Evolutionary conservation across 2,797 vertebrate species (phyloP).

Genomic region (Heteromormyrus szaboi): DNA sequence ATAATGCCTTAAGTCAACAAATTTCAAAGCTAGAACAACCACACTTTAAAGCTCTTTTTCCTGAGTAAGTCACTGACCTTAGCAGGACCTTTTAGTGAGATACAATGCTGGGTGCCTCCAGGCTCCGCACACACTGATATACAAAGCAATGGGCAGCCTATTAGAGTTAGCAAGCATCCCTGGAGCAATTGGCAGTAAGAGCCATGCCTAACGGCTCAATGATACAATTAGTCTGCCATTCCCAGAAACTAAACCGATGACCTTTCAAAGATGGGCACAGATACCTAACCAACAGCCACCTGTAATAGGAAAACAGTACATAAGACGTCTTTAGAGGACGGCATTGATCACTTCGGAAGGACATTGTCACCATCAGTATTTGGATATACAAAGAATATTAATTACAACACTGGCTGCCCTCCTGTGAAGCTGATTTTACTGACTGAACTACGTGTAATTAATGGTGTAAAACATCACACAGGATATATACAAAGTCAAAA

Average conservation of each 20-base stretch:
- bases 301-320: not conserved
- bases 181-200: not conserved
- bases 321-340: not conserved
- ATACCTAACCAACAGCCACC: not conserved
- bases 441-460: not conserved
- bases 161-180: not conserved
- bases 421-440: not conserved
- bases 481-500: not conserved
- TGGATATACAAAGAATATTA: not conserved
- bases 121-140: not conserved
- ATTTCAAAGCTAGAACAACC: not conserved
- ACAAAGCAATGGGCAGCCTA: not conserved
- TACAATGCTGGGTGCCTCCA: not conserved
- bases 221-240: not conserved
- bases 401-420: not conserved
- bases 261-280: not conserved
- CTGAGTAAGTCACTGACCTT: not conserved
- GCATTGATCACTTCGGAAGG: not conserved
- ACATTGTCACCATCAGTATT: not conserved
- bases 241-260: not conserved
- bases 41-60: not conserved
- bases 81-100: not conserved
- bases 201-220: not conserved
- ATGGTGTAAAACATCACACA: not conserved
- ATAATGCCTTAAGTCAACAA: not conserved